Evolutionary conservation across 2,113 vertebrate species (phyloP).

Genomic region (Mormyrus lacerda): DNA sequence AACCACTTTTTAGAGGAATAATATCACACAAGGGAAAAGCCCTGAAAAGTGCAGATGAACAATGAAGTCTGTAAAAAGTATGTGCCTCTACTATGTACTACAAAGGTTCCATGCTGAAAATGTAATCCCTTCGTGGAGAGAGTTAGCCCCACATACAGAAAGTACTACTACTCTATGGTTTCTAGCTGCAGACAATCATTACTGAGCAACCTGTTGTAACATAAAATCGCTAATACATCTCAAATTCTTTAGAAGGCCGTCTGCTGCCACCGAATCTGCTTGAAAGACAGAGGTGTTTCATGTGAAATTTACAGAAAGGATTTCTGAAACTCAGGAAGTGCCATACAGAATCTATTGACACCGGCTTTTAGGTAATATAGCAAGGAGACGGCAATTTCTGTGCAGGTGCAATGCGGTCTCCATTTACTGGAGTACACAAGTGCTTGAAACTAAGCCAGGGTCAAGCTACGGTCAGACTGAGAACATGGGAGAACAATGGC

Average conservation of each 20-base stretch:
- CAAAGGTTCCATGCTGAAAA: background rate
- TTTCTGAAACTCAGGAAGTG: background rate
- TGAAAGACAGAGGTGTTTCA: background rate
- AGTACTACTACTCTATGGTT: background rate
- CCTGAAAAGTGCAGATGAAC: background rate
- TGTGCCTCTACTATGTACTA: background rate
- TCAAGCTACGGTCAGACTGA: background rate
- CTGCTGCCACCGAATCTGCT: background rate
- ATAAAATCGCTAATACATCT: background rate
- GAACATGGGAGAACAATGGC: background rate
- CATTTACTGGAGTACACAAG: background rate
- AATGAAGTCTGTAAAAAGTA: too few relatives aligned
- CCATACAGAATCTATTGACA: background rate
- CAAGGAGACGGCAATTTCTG: background rate
- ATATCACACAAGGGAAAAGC: background rate
- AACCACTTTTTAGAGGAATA: background rate
- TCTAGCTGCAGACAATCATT: background rate
- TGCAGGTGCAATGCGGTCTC: background rate
- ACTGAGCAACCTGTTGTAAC: background rate
- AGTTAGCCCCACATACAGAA: too few relatives aligned
- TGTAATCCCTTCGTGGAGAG: too few relatives aligned
- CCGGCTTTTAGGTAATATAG: background rate
- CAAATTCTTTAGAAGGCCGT: background rate
- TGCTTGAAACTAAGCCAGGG: background rate
- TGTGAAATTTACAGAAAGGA: background rate